Percentiles rank a stretch among this genome's conserved stretches.
Conservation (phyloP, 2,113 vertebrate species). For the Chaetodon auriga region DNA sequence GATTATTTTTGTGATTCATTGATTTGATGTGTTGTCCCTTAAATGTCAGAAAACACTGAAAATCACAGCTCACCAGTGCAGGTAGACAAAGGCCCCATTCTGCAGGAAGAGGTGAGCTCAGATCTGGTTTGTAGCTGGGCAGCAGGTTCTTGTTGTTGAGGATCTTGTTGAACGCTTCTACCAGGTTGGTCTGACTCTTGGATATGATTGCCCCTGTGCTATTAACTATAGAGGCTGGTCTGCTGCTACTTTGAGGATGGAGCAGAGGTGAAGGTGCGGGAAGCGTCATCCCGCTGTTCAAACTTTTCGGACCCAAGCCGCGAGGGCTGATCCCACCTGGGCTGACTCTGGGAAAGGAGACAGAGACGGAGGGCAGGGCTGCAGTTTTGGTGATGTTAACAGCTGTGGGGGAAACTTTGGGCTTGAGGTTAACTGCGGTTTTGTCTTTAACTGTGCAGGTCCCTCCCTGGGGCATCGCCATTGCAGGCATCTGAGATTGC, state of each 20-base stretch:
- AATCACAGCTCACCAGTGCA: conserved; percentile 67
- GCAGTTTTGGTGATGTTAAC: conserved; percentile 76
- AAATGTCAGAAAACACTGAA: neutral
- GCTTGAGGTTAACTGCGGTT: conserved; percentile 67
- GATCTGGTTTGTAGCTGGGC: conserved; percentile 93
- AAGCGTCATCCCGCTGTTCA: conserved; percentile 77
- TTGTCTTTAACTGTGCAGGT: conserved; percentile 89
- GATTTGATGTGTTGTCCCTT: neutral
- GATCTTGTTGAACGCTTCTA: conserved; percentile 97
- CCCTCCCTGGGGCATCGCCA: conserved; percentile 87
- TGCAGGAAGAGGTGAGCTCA: conserved; percentile 83
- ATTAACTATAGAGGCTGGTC: conserved; percentile 81
- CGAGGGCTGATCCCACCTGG: conserved; percentile 62
- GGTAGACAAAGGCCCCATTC: conserved; percentile 91
- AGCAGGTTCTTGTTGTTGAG: conserved; percentile 96
- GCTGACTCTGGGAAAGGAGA: conserved; percentile 52
- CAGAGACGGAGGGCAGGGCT: conserved; percentile 70
- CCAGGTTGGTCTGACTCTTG: conserved; percentile 93
- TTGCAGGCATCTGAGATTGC: conserved; percentile 80
- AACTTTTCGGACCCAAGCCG: conserved; percentile 83
- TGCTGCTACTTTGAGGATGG: conserved; percentile 77
- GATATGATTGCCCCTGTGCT: conserved; percentile 90
- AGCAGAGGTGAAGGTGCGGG: conserved; percentile 40
- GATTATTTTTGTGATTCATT: neutral
- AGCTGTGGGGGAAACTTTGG: conserved; percentile 75